These are phyloP conservation scores for Tenthredo amoena DNA, from an alignment of 2,888 invertebrate species.

Conservation along the genomic window DNA sequence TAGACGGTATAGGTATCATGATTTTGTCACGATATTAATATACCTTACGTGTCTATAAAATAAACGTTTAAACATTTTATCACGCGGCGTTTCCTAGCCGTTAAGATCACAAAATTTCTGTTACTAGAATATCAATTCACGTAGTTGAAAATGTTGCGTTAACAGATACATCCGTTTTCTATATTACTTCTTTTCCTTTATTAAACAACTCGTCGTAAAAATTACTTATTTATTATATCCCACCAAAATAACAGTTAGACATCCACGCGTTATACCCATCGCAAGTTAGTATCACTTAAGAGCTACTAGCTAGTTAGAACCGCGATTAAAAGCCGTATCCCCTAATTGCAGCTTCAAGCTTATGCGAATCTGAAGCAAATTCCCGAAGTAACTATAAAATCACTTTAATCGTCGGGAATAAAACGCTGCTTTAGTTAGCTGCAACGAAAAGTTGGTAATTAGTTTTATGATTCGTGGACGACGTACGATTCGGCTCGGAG, in stretches of 20 bases:
- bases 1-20: neutral
- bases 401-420: conserved; percentile 5
- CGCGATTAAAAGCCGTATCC: neutral
- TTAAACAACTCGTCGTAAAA: neutral
- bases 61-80: conserved; percentile 34
- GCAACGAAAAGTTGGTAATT: conserved; percentile 38
- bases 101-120: neutral
- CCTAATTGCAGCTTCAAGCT: neutral
- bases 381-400: conserved; percentile 25
- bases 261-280: neutral
- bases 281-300: conserved; percentile 35
- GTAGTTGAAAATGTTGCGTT: conserved; percentile 8
- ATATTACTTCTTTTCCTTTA: conserved; percentile 6
- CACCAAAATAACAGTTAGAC: neutral
- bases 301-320: conserved; percentile 16
- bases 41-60: conserved; percentile 14
- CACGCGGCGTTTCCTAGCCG: neutral
- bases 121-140: neutral
- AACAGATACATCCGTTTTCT: conserved; percentile 12
- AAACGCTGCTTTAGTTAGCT: conserved; percentile 37
- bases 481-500: conserved; percentile 4
- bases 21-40: conserved; percentile 30
- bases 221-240: neutral
- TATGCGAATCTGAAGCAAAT: neutral
- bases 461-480: conserved; percentile 17